Percentiles rank a stretch among this genome's conserved stretches.
Evolutionary conservation across 2,797 vertebrate genomes (phyloP).

Genomic region (Adelosebastes latens): DNA sequence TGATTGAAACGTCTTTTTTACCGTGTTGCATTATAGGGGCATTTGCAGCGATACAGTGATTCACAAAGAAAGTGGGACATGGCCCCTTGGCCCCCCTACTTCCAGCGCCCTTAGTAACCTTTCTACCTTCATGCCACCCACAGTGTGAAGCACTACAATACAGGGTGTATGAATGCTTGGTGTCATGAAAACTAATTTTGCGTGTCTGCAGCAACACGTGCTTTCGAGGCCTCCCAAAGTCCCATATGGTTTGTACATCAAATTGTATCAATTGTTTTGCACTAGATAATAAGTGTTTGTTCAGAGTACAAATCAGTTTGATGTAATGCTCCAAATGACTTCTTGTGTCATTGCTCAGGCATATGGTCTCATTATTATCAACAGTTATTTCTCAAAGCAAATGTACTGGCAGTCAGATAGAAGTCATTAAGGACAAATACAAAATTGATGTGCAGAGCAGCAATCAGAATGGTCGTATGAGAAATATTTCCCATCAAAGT

Average conservation of each 20-base stretch:
- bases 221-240: neutral
- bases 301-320: neutral
- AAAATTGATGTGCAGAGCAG: conserved; percentile 36
- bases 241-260: neutral
- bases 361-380: conserved; percentile 37
- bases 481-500: conserved; percentile 15
- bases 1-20: too few species aligned
- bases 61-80: too few species aligned
- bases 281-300: neutral
- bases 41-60: too few species aligned
- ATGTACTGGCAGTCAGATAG: conserved; percentile 11
- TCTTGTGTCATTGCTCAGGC: conserved; percentile 14
- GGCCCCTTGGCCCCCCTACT: too few species aligned
- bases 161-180: neutral
- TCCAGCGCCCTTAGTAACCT: conserved; percentile 4
- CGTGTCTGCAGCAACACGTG: neutral
- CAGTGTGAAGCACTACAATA: neutral
- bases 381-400: conserved; percentile 25
- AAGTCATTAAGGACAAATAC: conserved; percentile 34
- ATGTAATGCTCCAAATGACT: conserved; percentile 4
- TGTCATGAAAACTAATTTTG: neutral
- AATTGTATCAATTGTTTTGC: neutral
- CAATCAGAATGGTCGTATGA: conserved; percentile 9
- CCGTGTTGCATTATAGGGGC: too few species aligned
- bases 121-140: conserved; percentile 21